Conservation (phyloP, 2,113 vertebrate genomes). For the Alosa alosa region DNA sequence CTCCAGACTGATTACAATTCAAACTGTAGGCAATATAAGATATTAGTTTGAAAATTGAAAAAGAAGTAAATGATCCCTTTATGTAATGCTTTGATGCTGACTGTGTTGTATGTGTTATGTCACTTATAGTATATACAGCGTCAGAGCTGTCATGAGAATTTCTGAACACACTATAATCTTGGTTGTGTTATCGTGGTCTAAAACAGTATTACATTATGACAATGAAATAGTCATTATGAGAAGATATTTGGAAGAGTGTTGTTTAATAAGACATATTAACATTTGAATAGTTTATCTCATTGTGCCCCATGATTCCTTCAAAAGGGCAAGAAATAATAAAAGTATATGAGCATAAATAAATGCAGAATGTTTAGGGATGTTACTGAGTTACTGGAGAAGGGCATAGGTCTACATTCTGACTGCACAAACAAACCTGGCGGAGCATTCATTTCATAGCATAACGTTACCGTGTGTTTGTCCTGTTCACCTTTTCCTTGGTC, state of each 20-base stretch:
- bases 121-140: neutral
- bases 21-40: neutral
- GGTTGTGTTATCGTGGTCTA: neutral
- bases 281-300: neutral
- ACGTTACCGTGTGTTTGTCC: too few relatives aligned
- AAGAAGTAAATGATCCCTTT: neutral
- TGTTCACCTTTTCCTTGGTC: too few relatives aligned
- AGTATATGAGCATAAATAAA: neutral
- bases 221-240: neutral
- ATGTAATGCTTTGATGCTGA: neutral
- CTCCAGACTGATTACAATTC: neutral
- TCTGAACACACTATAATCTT: neutral
- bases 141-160: neutral
- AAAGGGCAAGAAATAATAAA: neutral
- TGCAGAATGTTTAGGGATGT: neutral
- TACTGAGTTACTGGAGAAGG: too few relatives aligned
- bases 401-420: too few relatives aligned
- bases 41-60: neutral
- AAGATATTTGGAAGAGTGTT: neutral
- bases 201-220: neutral
- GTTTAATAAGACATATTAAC: neutral
- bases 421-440: too few relatives aligned
- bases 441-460: too few relatives aligned
- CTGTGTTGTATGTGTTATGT: neutral
- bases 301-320: neutral